Conservation (phyloP, 2,888 invertebrate species). For the Hydrotaea cyrtoneurina region DNA sequence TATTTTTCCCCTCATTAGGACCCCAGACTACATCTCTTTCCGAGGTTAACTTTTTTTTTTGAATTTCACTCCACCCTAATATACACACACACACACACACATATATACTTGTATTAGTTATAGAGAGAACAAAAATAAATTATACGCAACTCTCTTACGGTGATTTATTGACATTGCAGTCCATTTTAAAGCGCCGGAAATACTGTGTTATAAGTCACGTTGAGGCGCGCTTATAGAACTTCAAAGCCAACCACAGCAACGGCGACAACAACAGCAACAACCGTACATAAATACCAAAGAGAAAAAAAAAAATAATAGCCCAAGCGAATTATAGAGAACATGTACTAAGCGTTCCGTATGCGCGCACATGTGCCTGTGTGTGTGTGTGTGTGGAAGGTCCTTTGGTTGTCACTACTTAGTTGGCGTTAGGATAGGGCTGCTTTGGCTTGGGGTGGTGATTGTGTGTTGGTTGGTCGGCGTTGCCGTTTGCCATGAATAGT, state of each 20-base stretch:
- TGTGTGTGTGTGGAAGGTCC: background rate
- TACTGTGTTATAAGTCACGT: constrained; percentile 63
- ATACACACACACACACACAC: no score
- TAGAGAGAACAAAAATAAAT: constrained; percentile 25
- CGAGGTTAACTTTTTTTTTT: no score
- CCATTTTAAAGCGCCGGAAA: constrained; percentile 70
- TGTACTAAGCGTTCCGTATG: background rate
- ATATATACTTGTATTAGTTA: background rate
- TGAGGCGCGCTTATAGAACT: constrained; percentile 54
- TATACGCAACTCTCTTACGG: constrained; percentile 62
- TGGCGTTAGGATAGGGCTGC: background rate
- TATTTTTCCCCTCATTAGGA: no score
- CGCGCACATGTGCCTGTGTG: background rate
- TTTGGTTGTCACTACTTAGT: background rate
- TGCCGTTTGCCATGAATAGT: constrained; percentile 15
- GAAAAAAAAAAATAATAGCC: background rate
- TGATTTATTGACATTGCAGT: constrained; percentile 74
- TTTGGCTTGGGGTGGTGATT: background rate
- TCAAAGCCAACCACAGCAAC: background rate
- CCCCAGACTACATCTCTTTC: no score
- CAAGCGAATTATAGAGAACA: constrained; percentile 33
- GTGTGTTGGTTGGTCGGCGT: background rate
- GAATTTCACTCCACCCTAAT: background rate
- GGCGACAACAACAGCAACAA: background rate
- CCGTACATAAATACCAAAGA: background rate